Evolutionary conservation across 2,113 vertebrate genomes (phyloP).

Genomic region (Macroglossus sobrinus): DNA sequence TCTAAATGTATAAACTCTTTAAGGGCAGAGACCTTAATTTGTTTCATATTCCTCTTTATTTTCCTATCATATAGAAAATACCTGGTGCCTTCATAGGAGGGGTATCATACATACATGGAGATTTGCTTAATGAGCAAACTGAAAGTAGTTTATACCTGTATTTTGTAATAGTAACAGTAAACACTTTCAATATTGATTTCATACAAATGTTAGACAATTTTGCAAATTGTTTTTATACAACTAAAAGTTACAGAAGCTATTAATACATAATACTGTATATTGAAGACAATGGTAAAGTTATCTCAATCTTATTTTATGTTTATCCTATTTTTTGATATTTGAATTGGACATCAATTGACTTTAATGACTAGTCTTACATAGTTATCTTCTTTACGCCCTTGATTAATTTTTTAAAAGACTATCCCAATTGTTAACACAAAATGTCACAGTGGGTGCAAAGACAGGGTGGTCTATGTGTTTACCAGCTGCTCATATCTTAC

Average conservation of each 20-base stretch:
- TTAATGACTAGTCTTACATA: not conserved
- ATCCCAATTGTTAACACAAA: not conserved
- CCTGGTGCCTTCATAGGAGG: not conserved
- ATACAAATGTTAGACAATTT: conserved; percentile 13
- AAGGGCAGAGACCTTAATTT: not conserved
- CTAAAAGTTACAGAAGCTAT: not conserved
- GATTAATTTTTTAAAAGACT: conserved; percentile 38
- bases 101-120: not conserved
- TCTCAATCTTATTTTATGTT: not conserved
- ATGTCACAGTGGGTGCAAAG: not conserved
- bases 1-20: not conserved
- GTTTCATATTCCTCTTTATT: not conserved
- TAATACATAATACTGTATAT: not conserved
- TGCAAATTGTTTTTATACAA: conserved; percentile 18
- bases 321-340: not conserved
- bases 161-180: not conserved
- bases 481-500: not conserved
- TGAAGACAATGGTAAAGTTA: not conserved
- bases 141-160: not conserved
- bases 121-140: not conserved
- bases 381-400: not conserved
- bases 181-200: not conserved
- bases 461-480: not conserved
- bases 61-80: not conserved
- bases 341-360: not conserved